Base-by-base conservation (phyloP, 2,113 vertebrate species). In the Ginglymostoma cirratum region DNA sequence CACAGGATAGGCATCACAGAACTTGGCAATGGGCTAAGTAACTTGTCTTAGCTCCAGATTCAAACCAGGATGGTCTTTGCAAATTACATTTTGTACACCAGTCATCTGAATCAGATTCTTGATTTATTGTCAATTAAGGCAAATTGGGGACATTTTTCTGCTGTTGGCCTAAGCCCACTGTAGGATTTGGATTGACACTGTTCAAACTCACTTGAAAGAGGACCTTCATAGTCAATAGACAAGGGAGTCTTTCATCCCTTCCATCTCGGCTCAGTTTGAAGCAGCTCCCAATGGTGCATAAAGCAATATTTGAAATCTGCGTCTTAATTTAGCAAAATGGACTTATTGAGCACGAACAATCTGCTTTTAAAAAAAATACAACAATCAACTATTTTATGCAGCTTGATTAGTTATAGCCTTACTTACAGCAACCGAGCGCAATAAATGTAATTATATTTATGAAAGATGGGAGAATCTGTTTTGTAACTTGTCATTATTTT, bases 291-390 rank as follows among this genome's bases (percentile, higher is more conserved):
- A 7, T 23, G 89, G 89, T 93, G n/a, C 89, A 66, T 67, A 38
- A 66, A 93, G 89, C 61, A 93, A 93, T 93, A 93, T 66, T 66
- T 93, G 89, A 66, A 93, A 93, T n/a, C 66, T 30, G 65, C 38
- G 66, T 38, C 55, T 93, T 93, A 93, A 38, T 93, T 93, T 38
- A 52, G 52, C 23, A 66, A 93, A 93, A 93, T 66, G 55, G 61
- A 66, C 66, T 38, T 93, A 93, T 67, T 93, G 61, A 66, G n/a
- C 89, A 42, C 89, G 21, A 93, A 66, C 89, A 93, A 93, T 66
- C 61, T 21, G 89, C 89, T 66, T 93, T 93, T 93, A 48, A 48
- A 61, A 61, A 61, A 92, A 66, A 66, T 66, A 92, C 23, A 93
- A 66, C 61, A 93, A 93, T 93, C 38, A 67, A 38, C 89, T 93